Base-by-base conservation (phyloP, 2,797 vertebrate genomes). In the Lithobates sylvaticus region DNA sequence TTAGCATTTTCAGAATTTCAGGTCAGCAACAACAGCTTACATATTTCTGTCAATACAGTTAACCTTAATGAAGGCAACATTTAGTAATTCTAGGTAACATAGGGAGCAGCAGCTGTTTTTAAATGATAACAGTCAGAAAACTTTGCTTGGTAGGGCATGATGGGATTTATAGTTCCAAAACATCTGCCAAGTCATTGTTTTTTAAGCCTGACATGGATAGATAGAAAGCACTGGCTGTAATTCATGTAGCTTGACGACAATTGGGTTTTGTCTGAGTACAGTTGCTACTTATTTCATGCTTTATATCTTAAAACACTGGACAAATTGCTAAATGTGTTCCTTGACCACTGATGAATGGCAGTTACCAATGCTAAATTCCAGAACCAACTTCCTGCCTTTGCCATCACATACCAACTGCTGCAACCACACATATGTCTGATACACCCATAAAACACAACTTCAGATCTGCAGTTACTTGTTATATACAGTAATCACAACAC, bases 321-420 rank as follows among this genome's bases (percentile, higher is more conserved):
- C 61, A 69, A 81, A 81, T 81, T 72, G 47, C 47, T 27, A 6
- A 26, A 42, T 47, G n/a, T 81, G 26, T 72, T 36, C 79, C 61
- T 81, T 70, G 65, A 47, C n/a, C 68, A 15, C 21, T 58, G 44
- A 36, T 81, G 58, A 81, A 81, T 80, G 36, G 10, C 21, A 12
- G 42, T 81, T 39, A 58, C n/a, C 79, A 81, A 21, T 61, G 2
- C 47, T 61, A 42, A 58, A 72, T 81, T 81, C 79, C 79, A 16
- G 79, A 54, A 50, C 8, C 32, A 32, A 36, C 50, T 81, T 81
- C 79, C 79, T 81, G 79, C 26, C 13, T 26, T 15, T 70, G 29
- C 47, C 69, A 42, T 72, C 10, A 81, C 29, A 81, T 44, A 42
- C 79, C 71, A 34, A 36, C 50, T n/a, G 34, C 36, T 78, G 36